These are phyloP conservation scores for Atherinosoma microstoma DNA, from an alignment of 2,797 vertebrate species.

Conservation along the genomic window DNA sequence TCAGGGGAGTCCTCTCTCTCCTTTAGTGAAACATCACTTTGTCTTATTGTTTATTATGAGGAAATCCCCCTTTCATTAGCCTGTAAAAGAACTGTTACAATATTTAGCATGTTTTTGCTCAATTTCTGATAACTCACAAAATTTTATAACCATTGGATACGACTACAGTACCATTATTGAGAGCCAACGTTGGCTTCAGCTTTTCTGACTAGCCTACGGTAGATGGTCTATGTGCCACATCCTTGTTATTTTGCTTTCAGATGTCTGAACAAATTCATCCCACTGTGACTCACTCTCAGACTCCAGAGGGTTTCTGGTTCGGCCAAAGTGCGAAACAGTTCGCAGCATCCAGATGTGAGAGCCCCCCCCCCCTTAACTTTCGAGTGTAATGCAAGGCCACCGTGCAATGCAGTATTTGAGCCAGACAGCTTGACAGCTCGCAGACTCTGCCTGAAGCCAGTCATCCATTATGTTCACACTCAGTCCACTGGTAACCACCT, in stretches of 20 bases:
- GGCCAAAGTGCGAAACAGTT: background rate
- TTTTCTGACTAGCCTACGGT: too few species aligned
- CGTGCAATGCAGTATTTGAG: slow-evolving; percentile 11
- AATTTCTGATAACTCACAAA: background rate
- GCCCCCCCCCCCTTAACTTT: slow-evolving; percentile 16
- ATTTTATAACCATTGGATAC: background rate
- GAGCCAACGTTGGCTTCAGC: too few species aligned
- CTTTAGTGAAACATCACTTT: background rate
- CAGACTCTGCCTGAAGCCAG: slow-evolving; percentile 39
- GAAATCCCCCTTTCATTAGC: background rate
- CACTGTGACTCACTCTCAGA: too few species aligned
- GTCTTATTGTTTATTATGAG: background rate
- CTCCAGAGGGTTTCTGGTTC: too few species aligned
- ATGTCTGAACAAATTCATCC: too few species aligned
- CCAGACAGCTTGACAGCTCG: slow-evolving; percentile 46
- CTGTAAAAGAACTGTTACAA: background rate
- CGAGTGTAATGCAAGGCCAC: slow-evolving; percentile 34
- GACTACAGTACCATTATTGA: background rate
- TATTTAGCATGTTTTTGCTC: background rate
- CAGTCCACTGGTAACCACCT: slow-evolving; percentile 42
- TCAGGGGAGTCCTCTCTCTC: background rate
- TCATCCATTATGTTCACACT: slow-evolving; percentile 64
- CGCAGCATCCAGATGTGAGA: background rate
- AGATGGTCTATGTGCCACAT: too few species aligned
- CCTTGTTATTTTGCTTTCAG: too few species aligned